Evolutionary conservation across 1,140 invertebrate genomes (phyloP), one percentile per base, ranked within the genome.

Genomic region (Zaprionus ornatus): DNA sequence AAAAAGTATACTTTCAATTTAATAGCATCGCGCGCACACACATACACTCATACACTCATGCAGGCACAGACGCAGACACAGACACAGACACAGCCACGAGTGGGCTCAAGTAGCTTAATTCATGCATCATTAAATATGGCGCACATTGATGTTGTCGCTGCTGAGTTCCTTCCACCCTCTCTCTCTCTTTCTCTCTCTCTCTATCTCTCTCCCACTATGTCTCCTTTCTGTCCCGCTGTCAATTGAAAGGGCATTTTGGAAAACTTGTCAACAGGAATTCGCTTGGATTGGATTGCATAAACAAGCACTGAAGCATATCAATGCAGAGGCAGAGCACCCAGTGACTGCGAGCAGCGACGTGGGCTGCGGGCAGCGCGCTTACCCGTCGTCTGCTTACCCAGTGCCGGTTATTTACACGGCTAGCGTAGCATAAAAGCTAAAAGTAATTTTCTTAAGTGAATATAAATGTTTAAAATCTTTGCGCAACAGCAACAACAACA

Each of bases 371-470:
- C 3, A 37, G n/a, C 25, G 19, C n/a, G 48, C 40, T 32, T 19
- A n/a, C 23, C 23, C 15, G 21, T n/a, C 6, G 45, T 23, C n/a
- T 40, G 29, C n/a, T 45, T 45, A 67, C 63, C 80, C 81, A 74
- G 80, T 87, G 66, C 64, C 62, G 78, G 68, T 74, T 73, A 90
- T 84, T 87, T 81, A 79, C 85, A 84, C 81, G 74, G 80, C 54
- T 78, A 85, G 72, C 81, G 71, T 79, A 61, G 81, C 85, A 74
- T 81, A 85, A 88, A 88, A 90, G 81, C 82, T 67, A 77, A 90
- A 90, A 90, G 85, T 90, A 90, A 90, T 90, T 90, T 90, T 82
- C 81, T 80, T 90, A 90, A 90, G 85, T 90, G 85, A 90, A 90
- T 90, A 85, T 85, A 85, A 90, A 90, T 90, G 85, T 85, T 90